These are phyloP conservation scores for Microcebus jonahi DNA, from an alignment of 2,113 vertebrate species.

Conservation along the genomic window DNA sequence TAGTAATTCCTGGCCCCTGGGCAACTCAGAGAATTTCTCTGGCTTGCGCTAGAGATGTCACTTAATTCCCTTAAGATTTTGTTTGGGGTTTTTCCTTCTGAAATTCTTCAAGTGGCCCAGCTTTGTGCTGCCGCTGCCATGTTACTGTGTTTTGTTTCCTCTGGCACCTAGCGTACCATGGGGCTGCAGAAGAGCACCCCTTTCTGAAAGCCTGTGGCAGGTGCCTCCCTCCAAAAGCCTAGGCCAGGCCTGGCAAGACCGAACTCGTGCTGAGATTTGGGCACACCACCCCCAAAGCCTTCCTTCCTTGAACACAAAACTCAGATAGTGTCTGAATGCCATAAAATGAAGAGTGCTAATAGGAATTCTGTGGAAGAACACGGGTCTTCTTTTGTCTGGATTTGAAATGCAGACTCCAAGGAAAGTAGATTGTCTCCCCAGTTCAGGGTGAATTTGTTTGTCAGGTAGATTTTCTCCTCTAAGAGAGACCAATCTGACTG, in stretches of 20 bases:
- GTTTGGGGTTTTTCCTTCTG: slow-evolving; percentile 52
- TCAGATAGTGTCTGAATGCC: not conserved
- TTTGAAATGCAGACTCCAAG: not conserved
- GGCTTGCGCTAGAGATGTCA: not conserved
- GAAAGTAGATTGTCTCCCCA: not conserved
- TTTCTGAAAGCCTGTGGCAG: not conserved
- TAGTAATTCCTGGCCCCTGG: slow-evolving; percentile 53
- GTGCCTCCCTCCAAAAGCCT: not conserved
- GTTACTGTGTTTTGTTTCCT: slow-evolving; percentile 20
- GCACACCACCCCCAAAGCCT: not conserved
- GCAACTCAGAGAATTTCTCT: slow-evolving; percentile 43
- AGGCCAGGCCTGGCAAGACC: not conserved
- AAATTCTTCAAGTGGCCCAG: slow-evolving; percentile 36
- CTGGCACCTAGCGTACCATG: not conserved
- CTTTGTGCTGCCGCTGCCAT: not conserved
- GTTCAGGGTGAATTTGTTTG: not conserved
- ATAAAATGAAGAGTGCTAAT: not conserved
- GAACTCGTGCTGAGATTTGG: accelerated
- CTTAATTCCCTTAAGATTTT: slow-evolving; percentile 54
- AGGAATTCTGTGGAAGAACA: not conserved
- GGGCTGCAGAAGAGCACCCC: not conserved
- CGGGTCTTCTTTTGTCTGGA: not conserved
- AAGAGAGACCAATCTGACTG: not conserved
- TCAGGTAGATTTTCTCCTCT: not conserved
- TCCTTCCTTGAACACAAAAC: not conserved